Conservation (phyloP, 2,888 invertebrate species). For the Diachrysia chrysitis region DNA sequence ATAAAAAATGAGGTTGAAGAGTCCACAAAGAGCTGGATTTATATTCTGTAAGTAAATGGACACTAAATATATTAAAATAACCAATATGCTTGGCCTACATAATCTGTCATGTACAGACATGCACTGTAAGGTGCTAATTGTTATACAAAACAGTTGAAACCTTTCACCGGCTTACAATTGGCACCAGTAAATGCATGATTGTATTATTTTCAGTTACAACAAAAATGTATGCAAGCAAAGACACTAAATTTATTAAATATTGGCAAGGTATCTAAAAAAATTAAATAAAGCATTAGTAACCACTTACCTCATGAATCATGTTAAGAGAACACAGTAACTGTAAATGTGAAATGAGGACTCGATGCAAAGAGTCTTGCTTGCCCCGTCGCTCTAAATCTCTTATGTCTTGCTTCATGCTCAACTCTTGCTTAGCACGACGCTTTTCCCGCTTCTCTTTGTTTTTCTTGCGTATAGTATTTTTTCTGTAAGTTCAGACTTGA, state of each 20-base stretch:
- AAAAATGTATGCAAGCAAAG: not conserved
- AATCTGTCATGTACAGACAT: not conserved
- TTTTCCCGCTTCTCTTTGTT: constrained; percentile 77
- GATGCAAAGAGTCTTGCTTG: constrained; percentile 88
- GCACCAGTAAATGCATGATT: not conserved
- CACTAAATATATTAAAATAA: not conserved
- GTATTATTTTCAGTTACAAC: not conserved
- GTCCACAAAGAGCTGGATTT: no score
- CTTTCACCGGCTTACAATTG: not conserved
- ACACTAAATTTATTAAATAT: not conserved
- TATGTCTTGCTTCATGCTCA: constrained; percentile 80
- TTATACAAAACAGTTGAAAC: not conserved
- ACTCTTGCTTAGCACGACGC: constrained; percentile 75
- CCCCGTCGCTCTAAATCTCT: constrained; percentile 79
- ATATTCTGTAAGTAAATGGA: not conserved
- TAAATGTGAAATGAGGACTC: constrained; percentile 90
- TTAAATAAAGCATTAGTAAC: not conserved
- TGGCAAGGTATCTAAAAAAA: not conserved
- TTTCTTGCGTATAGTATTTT: constrained; percentile 74
- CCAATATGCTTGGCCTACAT: not conserved
- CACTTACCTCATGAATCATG: constrained; percentile 80
- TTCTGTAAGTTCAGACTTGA: constrained; percentile 58
- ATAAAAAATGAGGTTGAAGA: no score
- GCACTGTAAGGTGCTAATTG: not conserved
- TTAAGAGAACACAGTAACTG: constrained; percentile 91